Conservation (phyloP, 2,888 invertebrate species). For the Euplexia lucipara region DNA sequence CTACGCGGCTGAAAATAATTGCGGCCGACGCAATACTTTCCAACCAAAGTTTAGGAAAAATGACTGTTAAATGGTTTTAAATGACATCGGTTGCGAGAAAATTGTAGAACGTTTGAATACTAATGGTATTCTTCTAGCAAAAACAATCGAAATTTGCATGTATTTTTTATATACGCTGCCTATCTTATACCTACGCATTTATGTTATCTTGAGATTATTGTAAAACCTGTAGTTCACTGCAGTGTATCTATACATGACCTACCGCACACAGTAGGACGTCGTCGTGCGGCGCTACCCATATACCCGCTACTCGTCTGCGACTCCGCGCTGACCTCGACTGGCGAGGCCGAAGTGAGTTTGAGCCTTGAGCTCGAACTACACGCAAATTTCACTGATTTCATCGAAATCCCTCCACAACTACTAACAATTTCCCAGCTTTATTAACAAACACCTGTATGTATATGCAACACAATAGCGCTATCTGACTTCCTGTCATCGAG, state of each 20-base stretch:
- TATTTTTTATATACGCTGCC: not conserved
- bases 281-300: constrained; percentile 15
- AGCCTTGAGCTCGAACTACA: constrained; percentile 8
- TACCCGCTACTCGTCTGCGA: constrained; percentile 23
- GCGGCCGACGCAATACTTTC: too few relatives aligned
- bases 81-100: not conserved
- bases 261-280: constrained; percentile 52
- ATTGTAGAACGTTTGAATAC: not conserved
- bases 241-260: constrained; percentile 60
- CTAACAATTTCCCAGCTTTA: not conserved
- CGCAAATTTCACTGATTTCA: constrained; percentile 32
- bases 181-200: not conserved
- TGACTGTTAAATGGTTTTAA: not conserved
- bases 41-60: not conserved
- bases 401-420: not conserved
- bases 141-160: not conserved
- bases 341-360: constrained; percentile 37
- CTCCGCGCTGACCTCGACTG: constrained; percentile 45
- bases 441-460: not conserved
- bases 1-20: too few relatives aligned
- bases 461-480: constrained; percentile 17
- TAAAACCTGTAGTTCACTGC: constrained; percentile 35
- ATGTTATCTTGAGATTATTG: constrained; percentile 42
- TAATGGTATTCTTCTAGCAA: not conserved
- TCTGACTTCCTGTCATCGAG: constrained; percentile 21